Base-by-base conservation (phyloP, 2,113 vertebrate species). In the Ammodytes marinus region DNA sequence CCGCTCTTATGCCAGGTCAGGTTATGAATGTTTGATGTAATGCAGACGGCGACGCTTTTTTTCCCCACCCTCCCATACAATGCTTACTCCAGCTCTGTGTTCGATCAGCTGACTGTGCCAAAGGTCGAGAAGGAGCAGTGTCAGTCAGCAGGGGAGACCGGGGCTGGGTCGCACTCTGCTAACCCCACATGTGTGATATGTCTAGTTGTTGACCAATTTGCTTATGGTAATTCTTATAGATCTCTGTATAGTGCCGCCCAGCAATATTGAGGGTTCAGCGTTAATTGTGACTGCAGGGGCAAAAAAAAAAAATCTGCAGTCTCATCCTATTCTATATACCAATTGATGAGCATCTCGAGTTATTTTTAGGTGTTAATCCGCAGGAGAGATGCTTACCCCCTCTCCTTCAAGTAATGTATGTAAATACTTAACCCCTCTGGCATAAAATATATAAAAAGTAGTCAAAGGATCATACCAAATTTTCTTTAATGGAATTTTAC, bases 1-100 rank as follows among this genome's bases (percentile, higher is more conserved):
- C 85, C 65, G 3, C 74, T 81, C 61, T 69, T 6, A 15, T 74
- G 84, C 86, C 69, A 76, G 72, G 80, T 77, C 81, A 72, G 87
- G 71, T 87, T 85, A 89, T 91, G 83, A 91, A 91, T 91, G 84
- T 92, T 92, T 92, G 85, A 92, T 91, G 88, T n/a, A 70, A 88
- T 84, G 89, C 78, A 84, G 72, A 79, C 27, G 49, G 69, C 50
- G 27, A 70, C 42, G 43, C 27, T 42, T 45, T 49, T 52, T n/a
- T 17, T 1, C 0, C 2, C 40, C n/a, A 39, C 5, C 3, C 58
- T 69, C 67, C 58, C 57, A 69, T 80, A 75, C 61, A 75, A 65
- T 79, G 83, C 83, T 84, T 82, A 71, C 77, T 86, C 67, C 1
- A 10, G 75, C 86, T 85, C n/a, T 50, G 54, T 73, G 55, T 87